Percentiles rank a stretch among this genome's conserved stretches.
Conservation (phyloP, 1,140 invertebrate genomes). For the Camponotus floridanus region DNA sequence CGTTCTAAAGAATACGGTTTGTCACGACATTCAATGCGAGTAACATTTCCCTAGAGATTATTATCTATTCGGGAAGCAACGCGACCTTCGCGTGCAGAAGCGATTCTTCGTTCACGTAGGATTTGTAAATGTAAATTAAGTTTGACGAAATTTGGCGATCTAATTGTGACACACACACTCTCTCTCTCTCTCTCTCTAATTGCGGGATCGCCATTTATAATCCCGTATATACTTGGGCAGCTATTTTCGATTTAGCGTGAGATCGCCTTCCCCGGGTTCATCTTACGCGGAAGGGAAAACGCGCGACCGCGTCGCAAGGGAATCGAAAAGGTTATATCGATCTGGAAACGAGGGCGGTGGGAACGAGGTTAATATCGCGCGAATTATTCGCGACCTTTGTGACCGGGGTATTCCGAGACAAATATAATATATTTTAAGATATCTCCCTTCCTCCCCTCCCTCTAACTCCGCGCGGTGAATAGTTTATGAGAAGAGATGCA, state of each 20-base stretch:
- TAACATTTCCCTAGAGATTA: not conserved
- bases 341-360: constrained; percentile 36
- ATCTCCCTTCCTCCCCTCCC: constrained; percentile 62
- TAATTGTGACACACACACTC: constrained; percentile 30
- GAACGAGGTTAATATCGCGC: constrained; percentile 65
- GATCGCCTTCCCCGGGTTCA: constrained; percentile 30
- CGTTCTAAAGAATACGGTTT: not conserved
- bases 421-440: constrained; percentile 85
- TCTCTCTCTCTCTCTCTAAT: constrained; percentile 20
- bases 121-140: constrained; percentile 34
- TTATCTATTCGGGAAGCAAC: not conserved
- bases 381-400: constrained; percentile 78
- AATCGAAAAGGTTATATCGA: constrained; percentile 57
- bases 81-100: constrained; percentile 3
- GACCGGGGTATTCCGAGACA: constrained; percentile 76
- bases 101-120: constrained; percentile 20
- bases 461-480: constrained; percentile 72
- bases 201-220: constrained; percentile 44
- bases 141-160: constrained; percentile 36
- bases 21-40: not conserved
- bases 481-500: constrained; percentile 69
- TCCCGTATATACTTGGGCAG: constrained; percentile 33
- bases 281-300: constrained; percentile 51
- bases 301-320: constrained; percentile 2
- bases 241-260: constrained; percentile 38